phyloP scores from a whole-genome alignment of 2,113 vertebrate species.

The Phodopus roborovskii region DNA sequence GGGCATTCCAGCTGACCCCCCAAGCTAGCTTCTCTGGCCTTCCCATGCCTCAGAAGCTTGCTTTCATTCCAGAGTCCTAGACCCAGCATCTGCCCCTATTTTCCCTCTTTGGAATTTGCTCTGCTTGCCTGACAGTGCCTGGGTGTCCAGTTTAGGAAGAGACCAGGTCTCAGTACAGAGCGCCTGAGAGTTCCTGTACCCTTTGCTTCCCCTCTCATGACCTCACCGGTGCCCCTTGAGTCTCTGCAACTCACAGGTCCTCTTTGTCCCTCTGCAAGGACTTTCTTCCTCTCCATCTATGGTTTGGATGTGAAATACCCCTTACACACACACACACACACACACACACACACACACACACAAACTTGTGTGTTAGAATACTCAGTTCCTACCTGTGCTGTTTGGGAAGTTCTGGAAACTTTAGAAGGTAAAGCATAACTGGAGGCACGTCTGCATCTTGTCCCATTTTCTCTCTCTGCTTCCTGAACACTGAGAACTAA shows the following conservation, averaged over 20 bases:
- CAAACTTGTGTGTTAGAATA: neutral
- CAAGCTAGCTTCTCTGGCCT: neutral
- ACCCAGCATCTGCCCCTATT: neutral
- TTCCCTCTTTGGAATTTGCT: neutral
- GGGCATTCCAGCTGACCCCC: neutral
- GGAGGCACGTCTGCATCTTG: neutral
- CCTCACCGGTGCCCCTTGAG: neutral
- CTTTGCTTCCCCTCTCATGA: neutral
- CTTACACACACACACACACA: neutral
- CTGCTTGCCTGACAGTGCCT: neutral
- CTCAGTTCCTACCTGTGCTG: too few relatives aligned
- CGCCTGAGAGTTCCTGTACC: neutral
- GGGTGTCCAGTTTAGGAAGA: neutral
- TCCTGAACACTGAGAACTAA: neutral
- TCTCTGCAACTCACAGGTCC: neutral
- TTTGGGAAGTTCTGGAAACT: neutral
- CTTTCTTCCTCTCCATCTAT: neutral
- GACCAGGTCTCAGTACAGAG: neutral
- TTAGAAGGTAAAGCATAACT: neutral
- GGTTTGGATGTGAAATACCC: neutral
- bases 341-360: too few relatives aligned
- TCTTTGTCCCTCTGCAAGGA: neutral
- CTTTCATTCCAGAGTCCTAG: neutral
- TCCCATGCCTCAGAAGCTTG: neutral
- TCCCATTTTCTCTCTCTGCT: neutral